These are phyloP conservation scores for Campylomormyrus tamandua DNA, from an alignment of 2,113 vertebrate genomes.

Conservation along the genomic window DNA sequence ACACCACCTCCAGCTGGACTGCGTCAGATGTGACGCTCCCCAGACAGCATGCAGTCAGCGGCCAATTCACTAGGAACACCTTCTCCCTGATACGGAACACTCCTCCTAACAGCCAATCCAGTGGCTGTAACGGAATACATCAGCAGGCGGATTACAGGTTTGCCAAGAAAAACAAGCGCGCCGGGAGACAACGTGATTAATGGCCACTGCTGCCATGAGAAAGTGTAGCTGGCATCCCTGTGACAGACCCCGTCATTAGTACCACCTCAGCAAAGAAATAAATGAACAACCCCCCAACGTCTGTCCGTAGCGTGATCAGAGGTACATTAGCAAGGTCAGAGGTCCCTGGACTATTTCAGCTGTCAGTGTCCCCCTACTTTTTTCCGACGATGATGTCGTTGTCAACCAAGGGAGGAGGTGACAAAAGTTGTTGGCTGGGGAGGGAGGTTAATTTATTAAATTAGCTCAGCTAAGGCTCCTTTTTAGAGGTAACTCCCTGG, in stretches of 20 bases:
- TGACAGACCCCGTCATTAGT: constrained; percentile 42
- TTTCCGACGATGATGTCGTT: neutral
- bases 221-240: constrained; percentile 8
- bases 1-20: neutral
- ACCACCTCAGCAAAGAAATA: constrained; percentile 32
- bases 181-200: constrained; percentile 7
- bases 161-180: neutral
- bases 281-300: constrained; percentile 27
- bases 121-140: neutral
- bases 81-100: neutral
- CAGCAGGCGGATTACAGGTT: neutral
- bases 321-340: neutral
- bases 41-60: neutral
- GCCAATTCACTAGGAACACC: neutral
- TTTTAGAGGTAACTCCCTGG: neutral
- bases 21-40: neutral
- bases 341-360: neutral
- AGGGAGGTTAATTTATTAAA: neutral
- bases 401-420: neutral
- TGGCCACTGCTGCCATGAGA: neutral
- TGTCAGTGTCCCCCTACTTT: neutral
- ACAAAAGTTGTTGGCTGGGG: neutral
- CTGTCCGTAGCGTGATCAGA: constrained; percentile 17
- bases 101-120: neutral
- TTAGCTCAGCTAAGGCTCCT: neutral